phyloP scores from a whole-genome alignment of 1,140 invertebrate species.

The Melanaphis sacchari region DNA sequence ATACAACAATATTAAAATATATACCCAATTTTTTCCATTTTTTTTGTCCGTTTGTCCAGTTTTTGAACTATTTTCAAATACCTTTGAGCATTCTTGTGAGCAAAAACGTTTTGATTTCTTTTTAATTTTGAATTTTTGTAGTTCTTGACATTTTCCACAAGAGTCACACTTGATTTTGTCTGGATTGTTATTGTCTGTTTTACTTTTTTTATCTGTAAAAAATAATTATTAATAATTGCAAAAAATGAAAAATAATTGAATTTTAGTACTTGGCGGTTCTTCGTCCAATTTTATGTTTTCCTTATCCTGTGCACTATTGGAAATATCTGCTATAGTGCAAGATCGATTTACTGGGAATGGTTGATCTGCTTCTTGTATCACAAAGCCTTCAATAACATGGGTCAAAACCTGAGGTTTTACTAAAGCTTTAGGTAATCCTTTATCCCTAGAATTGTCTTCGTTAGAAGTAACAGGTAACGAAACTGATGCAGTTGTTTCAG shows the following conservation, averaged over 20 bases:
- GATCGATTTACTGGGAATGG: constrained; percentile 85
- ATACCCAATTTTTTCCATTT: constrained; percentile 53
- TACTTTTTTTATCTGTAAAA: constrained; percentile 56
- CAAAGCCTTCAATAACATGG: constrained; percentile 95
- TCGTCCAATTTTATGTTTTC: constrained; percentile 67
- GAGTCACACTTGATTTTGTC: constrained; percentile 46
- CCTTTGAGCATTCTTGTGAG: constrained; percentile 56
- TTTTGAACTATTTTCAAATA: constrained; percentile 42
- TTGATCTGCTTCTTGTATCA: constrained; percentile 84
- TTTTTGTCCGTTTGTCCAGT: constrained; percentile 31
- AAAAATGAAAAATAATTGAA: constrained; percentile 58
- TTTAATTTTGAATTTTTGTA: constrained; percentile 47
- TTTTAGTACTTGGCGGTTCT: constrained; percentile 75
- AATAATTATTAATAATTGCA: constrained; percentile 63
- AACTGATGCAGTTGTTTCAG: constrained; percentile 52
- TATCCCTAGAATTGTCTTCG: constrained; percentile 57
- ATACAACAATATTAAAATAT: not conserved
- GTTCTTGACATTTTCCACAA: constrained; percentile 51
- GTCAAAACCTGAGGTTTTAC: constrained; percentile 95
- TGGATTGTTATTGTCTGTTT: constrained; percentile 29
- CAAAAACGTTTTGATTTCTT: constrained; percentile 58
- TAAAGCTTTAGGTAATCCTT: constrained; percentile 81
- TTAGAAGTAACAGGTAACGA: constrained; percentile 30
- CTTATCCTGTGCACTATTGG: constrained; percentile 63
- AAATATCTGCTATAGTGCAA: constrained; percentile 65